These are phyloP conservation scores for Pterophyllum scalare DNA, from an alignment of 2,113 vertebrate genomes.

Conservation along the genomic window DNA sequence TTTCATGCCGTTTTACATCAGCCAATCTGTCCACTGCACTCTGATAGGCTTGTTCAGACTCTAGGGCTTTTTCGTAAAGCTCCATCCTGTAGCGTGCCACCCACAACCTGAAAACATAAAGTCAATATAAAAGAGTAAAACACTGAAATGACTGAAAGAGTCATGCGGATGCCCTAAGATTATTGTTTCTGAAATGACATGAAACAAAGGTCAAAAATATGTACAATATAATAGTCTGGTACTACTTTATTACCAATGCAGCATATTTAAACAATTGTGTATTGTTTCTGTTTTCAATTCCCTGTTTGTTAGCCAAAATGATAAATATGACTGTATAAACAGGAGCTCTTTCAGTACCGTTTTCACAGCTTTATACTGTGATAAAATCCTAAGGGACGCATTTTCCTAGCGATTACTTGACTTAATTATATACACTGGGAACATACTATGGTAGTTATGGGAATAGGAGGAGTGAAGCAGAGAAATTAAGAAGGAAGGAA, in stretches of 20 bases:
- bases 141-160: background rate
- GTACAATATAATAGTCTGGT: background rate
- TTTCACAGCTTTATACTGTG: slow-evolving; percentile 23
- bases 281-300: background rate
- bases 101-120: slow-evolving; percentile 83
- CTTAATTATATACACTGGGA: slow-evolving; percentile 62
- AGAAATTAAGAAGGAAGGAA: background rate
- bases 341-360: background rate
- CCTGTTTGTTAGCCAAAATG: slow-evolving; percentile 30
- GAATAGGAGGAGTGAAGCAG: background rate
- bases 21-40: slow-evolving; percentile 83
- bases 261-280: background rate
- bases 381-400: slow-evolving; percentile 51
- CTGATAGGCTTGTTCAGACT: slow-evolving; percentile 82
- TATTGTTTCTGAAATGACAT: background rate
- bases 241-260: background rate
- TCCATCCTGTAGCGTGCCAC: slow-evolving; percentile 82
- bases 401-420: slow-evolving; percentile 54
- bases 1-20: slow-evolving; percentile 85
- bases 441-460: slow-evolving; percentile 24
- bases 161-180: background rate
- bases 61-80: slow-evolving; percentile 74
- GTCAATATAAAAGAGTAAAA: background rate
- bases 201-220: background rate
- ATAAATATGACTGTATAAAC: slow-evolving; percentile 18